phyloP scores from a whole-genome alignment of 2,113 vertebrate species.

The Nannospalax galili region DNA sequence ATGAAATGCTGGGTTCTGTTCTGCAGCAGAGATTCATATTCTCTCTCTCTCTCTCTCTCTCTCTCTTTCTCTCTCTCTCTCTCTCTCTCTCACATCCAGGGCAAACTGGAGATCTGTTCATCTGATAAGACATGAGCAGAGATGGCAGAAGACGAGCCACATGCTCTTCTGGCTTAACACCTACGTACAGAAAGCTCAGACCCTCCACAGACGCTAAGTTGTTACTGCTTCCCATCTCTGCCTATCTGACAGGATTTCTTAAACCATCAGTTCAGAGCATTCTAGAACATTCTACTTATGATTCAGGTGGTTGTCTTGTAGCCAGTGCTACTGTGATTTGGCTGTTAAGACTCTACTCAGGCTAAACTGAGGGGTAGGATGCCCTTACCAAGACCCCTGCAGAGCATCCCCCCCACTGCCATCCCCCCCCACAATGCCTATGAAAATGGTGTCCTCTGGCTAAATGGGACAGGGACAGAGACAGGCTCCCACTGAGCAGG shows the following conservation, averaged over 20 bases:
- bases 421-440: too few relatives aligned
- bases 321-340: not conserved
- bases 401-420: too few relatives aligned
- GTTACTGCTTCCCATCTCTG: not conserved
- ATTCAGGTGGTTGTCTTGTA: not conserved
- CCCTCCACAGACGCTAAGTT: not conserved
- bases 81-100: too few relatives aligned
- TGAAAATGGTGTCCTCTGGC: not conserved
- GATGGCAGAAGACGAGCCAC: not conserved
- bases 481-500: not conserved
- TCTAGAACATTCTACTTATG: rapidly evolving
- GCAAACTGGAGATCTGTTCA: not conserved
- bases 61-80: too few relatives aligned
- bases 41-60: too few relatives aligned
- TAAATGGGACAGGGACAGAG: not conserved
- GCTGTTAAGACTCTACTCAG: not conserved
- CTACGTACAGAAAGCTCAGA: not conserved
- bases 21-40: not conserved
- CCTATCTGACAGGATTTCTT: not conserved
- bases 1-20: not conserved
- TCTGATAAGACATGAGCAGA: rapidly evolving
- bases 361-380: not conserved
- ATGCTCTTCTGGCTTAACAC: not conserved
- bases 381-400: not conserved
- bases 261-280: not conserved